Conservation (phyloP, 2,113 vertebrate genomes). For the Syngnathus floridae region DNA sequence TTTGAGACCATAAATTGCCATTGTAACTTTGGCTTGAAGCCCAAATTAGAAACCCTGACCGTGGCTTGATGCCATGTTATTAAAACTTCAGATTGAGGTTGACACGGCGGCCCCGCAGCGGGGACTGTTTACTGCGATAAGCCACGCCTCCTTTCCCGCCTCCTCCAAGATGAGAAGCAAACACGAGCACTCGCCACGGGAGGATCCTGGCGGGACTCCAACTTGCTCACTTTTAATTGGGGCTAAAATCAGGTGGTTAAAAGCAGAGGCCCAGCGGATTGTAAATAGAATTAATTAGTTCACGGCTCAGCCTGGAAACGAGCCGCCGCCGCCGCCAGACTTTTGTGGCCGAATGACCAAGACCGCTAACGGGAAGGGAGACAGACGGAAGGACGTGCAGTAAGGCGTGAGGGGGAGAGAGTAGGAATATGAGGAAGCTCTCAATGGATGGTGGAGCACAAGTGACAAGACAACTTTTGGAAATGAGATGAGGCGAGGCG, state of each 20-base stretch:
- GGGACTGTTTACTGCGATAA: slow-evolving; percentile 44
- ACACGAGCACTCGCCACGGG: slow-evolving; percentile 13
- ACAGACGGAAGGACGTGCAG: not conserved
- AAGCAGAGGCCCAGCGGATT: slow-evolving; percentile 41
- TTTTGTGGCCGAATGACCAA: not conserved
- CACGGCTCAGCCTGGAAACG: slow-evolving; percentile 56
- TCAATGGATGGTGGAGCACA: not conserved
- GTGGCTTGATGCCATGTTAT: not conserved
- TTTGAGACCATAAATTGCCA: too few species aligned
- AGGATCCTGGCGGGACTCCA: slow-evolving; percentile 15
- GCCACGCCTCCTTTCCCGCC: slow-evolving; percentile 24
- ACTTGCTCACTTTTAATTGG: slow-evolving; percentile 57
- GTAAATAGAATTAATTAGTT: slow-evolving; percentile 61
- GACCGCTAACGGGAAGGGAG: not conserved
- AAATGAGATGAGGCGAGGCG: too few species aligned
- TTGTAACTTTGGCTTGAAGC: not conserved
- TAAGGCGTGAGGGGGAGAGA: not conserved
- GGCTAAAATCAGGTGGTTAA: slow-evolving; percentile 56
- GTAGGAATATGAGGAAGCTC: not conserved
- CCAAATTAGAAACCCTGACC: not conserved
- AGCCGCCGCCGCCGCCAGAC: slow-evolving; percentile 21
- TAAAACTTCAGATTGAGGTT: not conserved
- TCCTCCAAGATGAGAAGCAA: not conserved
- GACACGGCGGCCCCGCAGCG: slow-evolving; percentile 26
- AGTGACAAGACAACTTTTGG: not conserved